Conservation (phyloP, 2,797 vertebrate species). For the Basileuterus tristriatus region DNA sequence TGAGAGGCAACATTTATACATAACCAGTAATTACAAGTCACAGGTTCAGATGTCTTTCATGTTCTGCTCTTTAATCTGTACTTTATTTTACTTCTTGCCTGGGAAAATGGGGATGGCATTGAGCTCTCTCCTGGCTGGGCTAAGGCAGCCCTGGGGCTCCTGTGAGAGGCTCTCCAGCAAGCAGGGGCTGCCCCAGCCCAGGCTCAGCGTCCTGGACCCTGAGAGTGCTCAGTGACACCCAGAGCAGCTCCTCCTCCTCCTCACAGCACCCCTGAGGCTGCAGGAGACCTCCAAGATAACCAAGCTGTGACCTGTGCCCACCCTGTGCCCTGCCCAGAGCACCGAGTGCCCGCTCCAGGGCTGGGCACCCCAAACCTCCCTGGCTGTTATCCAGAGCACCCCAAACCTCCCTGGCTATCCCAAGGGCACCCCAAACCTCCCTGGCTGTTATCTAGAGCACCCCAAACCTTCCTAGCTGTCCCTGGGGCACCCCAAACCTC, state of each 20-base stretch:
- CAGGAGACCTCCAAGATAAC: not conserved
- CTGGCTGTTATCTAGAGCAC: too few relatives aligned
- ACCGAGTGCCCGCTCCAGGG: not conserved
- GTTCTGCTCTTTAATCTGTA: constrained; percentile 63
- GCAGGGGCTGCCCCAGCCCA: not conserved
- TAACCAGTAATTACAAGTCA: constrained; percentile 71
- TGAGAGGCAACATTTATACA: constrained; percentile 68
- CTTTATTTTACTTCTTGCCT: constrained; percentile 45
- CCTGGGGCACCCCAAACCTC: too few relatives aligned
- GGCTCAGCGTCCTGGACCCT: fast-evolving
- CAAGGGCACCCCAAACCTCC: too few relatives aligned
- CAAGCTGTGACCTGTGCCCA: not conserved
- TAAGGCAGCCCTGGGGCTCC: not conserved
- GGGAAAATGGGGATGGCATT: constrained; percentile 23
- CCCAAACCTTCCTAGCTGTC: too few relatives aligned
- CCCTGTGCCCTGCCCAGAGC: not conserved
- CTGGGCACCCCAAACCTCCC: not conserved
- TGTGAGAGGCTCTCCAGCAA: not conserved
- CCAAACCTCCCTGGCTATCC: too few relatives aligned
- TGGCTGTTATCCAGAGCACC: too few relatives aligned
- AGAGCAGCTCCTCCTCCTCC: not conserved
- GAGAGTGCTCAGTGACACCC: not conserved
- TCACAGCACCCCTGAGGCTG: not conserved
- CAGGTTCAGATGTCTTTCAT: constrained; percentile 61
- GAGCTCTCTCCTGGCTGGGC: not conserved